Evolutionary conservation across 2,888 invertebrate species (phyloP).

Genomic region (Lepas anatifera): DNA sequence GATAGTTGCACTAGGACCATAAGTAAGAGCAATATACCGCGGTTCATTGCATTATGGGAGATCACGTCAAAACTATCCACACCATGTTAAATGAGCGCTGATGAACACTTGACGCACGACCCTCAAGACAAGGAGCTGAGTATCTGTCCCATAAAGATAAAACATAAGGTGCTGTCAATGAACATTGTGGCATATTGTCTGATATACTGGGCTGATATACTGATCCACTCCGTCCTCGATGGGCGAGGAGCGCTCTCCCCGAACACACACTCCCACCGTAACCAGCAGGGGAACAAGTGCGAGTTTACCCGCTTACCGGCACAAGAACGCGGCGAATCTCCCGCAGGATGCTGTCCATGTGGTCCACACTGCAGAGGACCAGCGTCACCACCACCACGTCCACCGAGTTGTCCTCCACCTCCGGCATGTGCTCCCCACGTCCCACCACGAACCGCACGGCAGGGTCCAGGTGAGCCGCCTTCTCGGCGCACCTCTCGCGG

Average conservation of each 20-base stretch:
- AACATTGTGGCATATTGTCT: too few relatives aligned
- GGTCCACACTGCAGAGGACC: constrained; percentile 28
- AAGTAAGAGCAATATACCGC: too few relatives aligned
- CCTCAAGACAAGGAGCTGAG: too few relatives aligned
- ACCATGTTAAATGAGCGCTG: too few relatives aligned
- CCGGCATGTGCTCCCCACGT: constrained; percentile 27
- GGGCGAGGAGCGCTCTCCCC: neutral
- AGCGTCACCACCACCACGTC: constrained; percentile 29
- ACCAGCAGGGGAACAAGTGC: neutral
- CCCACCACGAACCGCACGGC: constrained; percentile 25
- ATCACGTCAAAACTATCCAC: too few relatives aligned
- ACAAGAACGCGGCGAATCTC: constrained; percentile 29
- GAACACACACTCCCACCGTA: neutral
- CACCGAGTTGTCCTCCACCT: constrained; percentile 27
- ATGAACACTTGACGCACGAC: too few relatives aligned
- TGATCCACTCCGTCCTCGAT: neutral
- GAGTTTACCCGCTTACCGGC: constrained; percentile 22
- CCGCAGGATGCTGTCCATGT: constrained; percentile 25
- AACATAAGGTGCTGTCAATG: too few relatives aligned
- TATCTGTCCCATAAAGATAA: too few relatives aligned
- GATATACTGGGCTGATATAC: neutral
- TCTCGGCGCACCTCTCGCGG: neutral
- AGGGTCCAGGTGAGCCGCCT: constrained; percentile 17
- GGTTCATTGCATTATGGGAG: too few relatives aligned
- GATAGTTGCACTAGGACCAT: too few relatives aligned